Percentiles rank a stretch among this genome's conserved stretches.
These are phyloP conservation scores for Strigamia transsilvanica DNA, from an alignment of 2,888 invertebrate genomes.

Conservation along the genomic window DNA sequence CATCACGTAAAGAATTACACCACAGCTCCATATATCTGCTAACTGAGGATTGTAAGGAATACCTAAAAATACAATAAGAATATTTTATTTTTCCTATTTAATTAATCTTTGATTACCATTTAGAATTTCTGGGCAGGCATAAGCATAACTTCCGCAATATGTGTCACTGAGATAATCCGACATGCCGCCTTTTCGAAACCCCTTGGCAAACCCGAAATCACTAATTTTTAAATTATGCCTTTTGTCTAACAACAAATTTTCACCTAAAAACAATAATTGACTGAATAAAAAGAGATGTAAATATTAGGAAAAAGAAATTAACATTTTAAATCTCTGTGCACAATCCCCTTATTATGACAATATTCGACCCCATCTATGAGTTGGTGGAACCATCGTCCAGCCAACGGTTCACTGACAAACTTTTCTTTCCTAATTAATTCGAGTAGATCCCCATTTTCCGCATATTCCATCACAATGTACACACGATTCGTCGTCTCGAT, in stretches of 20 bases:
- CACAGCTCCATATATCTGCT: constrained; percentile 42
- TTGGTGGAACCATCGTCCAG: constrained; percentile 60
- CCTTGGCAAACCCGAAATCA: constrained; percentile 46
- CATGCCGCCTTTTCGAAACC: not conserved
- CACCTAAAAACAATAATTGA: constrained; percentile 31
- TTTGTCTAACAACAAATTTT: constrained; percentile 46
- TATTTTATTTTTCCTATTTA: not conserved
- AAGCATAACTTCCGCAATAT: constrained; percentile 51
- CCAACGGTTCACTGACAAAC: constrained; percentile 59
- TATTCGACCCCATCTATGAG: constrained; percentile 61
- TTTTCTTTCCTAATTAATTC: constrained; percentile 58
- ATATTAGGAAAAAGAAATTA: constrained; percentile 60
- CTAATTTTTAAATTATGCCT: constrained; percentile 40
- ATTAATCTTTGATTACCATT: not conserved
- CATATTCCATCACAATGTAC: constrained; percentile 62
- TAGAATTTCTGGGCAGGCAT: constrained; percentile 52
- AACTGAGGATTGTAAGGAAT: constrained; percentile 23
- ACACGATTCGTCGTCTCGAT: constrained; percentile 63
- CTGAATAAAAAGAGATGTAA: not conserved
- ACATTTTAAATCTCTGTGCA: constrained; percentile 63
- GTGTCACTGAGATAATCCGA: not conserved
- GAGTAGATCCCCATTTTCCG: constrained; percentile 61
- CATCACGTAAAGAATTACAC: constrained; percentile 22
- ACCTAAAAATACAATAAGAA: constrained; percentile 6
- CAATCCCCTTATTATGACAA: constrained; percentile 61